A percentile compares a stretch with the other conserved stretches of the same genome.
These are phyloP conservation scores for Ramphastos sulfuratus DNA, from an alignment of 2,113 vertebrate genomes.

Conservation along the genomic window DNA sequence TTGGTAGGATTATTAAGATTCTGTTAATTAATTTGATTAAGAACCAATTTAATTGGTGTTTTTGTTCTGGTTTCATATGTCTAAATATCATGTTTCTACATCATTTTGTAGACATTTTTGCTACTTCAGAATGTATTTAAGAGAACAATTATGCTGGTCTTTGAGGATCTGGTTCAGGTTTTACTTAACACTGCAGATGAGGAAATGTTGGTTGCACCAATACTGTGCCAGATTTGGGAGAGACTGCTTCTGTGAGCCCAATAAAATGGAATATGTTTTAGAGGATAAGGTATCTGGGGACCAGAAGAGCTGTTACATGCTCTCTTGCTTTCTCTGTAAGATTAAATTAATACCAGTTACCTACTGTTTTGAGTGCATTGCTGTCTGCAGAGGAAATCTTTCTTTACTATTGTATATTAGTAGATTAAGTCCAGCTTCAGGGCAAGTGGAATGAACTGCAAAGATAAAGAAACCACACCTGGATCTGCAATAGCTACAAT, in stretches of 20 bases:
- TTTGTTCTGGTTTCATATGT: not conserved
- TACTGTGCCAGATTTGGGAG: not conserved
- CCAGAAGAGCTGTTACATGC: not conserved
- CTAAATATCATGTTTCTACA: not conserved
- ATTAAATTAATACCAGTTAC: not conserved
- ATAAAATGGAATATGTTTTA: not conserved
- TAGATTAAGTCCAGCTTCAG: constrained; percentile 31
- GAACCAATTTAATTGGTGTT: not conserved
- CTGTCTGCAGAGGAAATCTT: constrained; percentile 23
- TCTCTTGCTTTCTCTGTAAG: not conserved
- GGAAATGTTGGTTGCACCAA: not conserved
- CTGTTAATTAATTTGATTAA: not conserved
- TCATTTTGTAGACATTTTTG: not conserved
- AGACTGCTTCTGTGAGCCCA: not conserved
- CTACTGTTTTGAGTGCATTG: not conserved
- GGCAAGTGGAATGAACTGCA: not conserved
- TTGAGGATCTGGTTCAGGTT: not conserved
- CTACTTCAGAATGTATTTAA: not conserved
- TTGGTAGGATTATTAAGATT: not conserved
- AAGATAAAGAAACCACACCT: not conserved
- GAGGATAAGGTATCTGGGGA: not conserved
- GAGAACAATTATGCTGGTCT: not conserved
- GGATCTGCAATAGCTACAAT: not conserved
- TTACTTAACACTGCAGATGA: not conserved
- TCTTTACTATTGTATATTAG: constrained; percentile 4